Percentiles rank a stretch among this genome's conserved stretches.
Evolutionary conservation across 2,888 invertebrate genomes (phyloP).

Genomic region (Conops quadrifasciatus): DNA sequence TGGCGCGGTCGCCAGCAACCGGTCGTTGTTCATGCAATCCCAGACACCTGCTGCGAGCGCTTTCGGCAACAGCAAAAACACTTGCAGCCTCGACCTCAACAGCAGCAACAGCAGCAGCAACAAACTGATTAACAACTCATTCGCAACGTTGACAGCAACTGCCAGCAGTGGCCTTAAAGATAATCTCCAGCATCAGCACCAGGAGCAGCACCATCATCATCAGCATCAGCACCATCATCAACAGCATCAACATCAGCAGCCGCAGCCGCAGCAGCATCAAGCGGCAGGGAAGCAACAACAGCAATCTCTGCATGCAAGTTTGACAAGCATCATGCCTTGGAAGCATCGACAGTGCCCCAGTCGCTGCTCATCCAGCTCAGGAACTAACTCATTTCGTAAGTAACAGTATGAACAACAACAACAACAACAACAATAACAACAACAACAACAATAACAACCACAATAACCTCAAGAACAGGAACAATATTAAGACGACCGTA

Average conservation of each 20-base stretch:
- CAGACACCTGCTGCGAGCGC: conserved; percentile 42
- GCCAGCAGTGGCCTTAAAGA: conserved; percentile 60
- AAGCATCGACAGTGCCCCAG: conserved; percentile 65
- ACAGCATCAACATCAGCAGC: conserved; percentile 41
- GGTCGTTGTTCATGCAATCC: conserved; percentile 61
- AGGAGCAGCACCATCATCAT: conserved; percentile 35
- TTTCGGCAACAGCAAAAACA: conserved; percentile 40
- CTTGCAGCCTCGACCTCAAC: conserved; percentile 27
- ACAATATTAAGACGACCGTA: no score
- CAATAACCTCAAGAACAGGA: no score
- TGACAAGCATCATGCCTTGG: conserved; percentile 64
- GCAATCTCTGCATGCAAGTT: conserved; percentile 59
- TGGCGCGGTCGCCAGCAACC: conserved; percentile 16
- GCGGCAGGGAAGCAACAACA: conserved; percentile 48
- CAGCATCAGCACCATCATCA: conserved; percentile 46
- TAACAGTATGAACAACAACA: conserved; percentile 35
- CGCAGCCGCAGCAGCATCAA: conserved; percentile 41
- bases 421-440: conserved; percentile 5
- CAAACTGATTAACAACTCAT: conserved; percentile 50
- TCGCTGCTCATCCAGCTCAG: conserved; percentile 64
- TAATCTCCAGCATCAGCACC: conserved; percentile 54
- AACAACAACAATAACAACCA: no score
- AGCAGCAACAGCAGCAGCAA: conserved; percentile 47
- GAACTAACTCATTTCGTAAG: conserved; percentile 65
- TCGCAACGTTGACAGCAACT: conserved; percentile 58